Percentiles rank a stretch among this genome's conserved stretches.
These are phyloP conservation scores for Teinopalpus imperialis DNA, from an alignment of 2,888 invertebrate genomes.

Conservation along the genomic window DNA sequence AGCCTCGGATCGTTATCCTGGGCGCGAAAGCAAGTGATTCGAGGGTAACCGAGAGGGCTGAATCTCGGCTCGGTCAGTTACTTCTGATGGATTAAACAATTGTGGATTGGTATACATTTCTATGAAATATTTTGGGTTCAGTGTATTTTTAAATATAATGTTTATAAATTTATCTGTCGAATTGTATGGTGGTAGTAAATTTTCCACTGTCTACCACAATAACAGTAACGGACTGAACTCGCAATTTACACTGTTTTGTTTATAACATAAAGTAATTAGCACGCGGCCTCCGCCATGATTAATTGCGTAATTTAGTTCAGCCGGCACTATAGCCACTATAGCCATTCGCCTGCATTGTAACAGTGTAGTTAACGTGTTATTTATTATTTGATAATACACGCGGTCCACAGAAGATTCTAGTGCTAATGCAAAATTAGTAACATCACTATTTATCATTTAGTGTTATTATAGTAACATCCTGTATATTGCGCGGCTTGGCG, in stretches of 20 bases:
- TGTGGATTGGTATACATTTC: too few relatives aligned
- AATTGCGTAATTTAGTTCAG: slow-evolving; percentile 45
- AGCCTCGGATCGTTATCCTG: too few relatives aligned
- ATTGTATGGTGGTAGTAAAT: too few relatives aligned
- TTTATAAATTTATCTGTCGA: too few relatives aligned
- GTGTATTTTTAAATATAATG: too few relatives aligned
- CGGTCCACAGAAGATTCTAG: slow-evolving; percentile 9
- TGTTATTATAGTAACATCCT: slow-evolving; percentile 9
- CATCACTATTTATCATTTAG: slow-evolving; percentile 11
- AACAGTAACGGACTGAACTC: slow-evolving; percentile 3
- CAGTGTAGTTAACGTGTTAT: slow-evolving; percentile 21
- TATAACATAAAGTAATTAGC: slow-evolving; percentile 27
- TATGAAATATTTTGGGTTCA: too few relatives aligned
- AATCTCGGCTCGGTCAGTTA: too few relatives aligned
- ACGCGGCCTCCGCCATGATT: slow-evolving; percentile 34
- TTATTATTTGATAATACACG: slow-evolving; percentile 20
- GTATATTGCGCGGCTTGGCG: slow-evolving; percentile 2
- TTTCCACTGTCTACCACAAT: neutral
- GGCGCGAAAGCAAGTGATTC: too few relatives aligned
- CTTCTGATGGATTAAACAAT: too few relatives aligned
- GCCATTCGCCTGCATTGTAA: slow-evolving; percentile 15
- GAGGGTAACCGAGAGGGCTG: too few relatives aligned
- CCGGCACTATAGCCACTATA: slow-evolving; percentile 30
- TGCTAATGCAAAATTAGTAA: slow-evolving; percentile 18
- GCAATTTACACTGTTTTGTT: slow-evolving; percentile 22